Conservation (phyloP, 1,140 invertebrate species). For the Philaenus spumarius region DNA sequence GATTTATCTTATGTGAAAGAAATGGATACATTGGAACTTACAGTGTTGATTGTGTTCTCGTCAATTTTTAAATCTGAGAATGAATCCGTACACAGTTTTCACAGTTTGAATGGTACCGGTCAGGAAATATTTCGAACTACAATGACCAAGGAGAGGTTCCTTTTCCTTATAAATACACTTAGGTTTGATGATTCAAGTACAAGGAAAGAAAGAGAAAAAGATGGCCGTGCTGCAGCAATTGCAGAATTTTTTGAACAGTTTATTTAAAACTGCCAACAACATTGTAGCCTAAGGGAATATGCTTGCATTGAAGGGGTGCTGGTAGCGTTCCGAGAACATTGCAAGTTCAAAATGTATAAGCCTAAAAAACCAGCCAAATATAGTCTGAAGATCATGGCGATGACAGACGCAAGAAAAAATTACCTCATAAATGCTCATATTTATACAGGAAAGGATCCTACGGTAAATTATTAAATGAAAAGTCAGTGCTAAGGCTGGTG, state of each 20-base stretch:
- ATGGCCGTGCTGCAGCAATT: slow-evolving; percentile 7
- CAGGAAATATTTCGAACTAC: background rate
- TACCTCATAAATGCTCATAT: slow-evolving; percentile 16
- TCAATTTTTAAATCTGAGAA: background rate
- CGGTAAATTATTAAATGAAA: background rate
- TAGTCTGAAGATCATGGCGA: slow-evolving; percentile 27
- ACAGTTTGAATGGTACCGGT: background rate
- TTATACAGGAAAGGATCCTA: slow-evolving; percentile 6
- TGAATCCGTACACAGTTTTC: background rate
- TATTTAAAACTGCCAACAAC: slow-evolving; percentile 30
- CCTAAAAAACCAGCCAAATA: slow-evolving; percentile 42
- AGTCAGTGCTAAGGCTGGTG: slow-evolving; percentile 15
- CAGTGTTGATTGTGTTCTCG: background rate
- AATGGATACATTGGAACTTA: background rate
- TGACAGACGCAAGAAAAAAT: background rate
- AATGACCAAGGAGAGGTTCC: background rate
- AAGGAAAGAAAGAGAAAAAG: background rate
- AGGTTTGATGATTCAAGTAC: background rate
- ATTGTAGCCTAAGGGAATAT: slow-evolving; percentile 20
- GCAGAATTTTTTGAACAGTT: slow-evolving; percentile 32
- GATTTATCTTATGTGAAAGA: background rate
- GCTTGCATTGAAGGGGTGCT: slow-evolving; percentile 35
- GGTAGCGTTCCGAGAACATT: slow-evolving; percentile 35
- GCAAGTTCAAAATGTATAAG: slow-evolving; percentile 38
- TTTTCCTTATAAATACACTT: background rate